Conservation (phyloP, 2,888 invertebrate genomes). For the Sinodicranocentrus sp. region DNA sequence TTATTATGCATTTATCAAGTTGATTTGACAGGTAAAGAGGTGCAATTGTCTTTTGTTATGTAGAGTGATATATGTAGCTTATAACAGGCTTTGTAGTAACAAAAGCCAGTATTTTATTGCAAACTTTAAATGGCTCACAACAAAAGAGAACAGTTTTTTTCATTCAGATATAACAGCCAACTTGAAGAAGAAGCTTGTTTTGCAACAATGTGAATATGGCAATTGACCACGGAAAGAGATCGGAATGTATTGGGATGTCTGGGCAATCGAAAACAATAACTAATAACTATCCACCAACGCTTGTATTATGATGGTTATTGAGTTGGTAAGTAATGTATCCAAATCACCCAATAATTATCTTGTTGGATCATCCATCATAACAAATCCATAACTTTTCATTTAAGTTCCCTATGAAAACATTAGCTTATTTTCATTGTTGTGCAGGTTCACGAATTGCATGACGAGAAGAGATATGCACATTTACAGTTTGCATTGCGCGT, state of each 20-base stretch:
- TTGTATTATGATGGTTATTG: too few relatives aligned
- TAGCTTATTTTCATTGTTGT: background rate
- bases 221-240: background rate
- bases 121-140: background rate
- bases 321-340: constrained; percentile 12
- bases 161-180: background rate
- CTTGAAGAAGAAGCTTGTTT: constrained; percentile 3
- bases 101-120: background rate
- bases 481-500: background rate
- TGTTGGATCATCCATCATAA: constrained; percentile 27
- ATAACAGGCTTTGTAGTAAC: background rate
- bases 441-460: background rate
- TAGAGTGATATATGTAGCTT: constrained; percentile 15
- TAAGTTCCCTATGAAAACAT: too few relatives aligned
- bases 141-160: constrained; percentile 20
- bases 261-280: constrained; percentile 15
- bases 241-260: too few relatives aligned
- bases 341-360: constrained; percentile 34
- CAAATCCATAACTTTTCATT: constrained; percentile 13
- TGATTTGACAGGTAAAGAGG: constrained; percentile 50
- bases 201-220: background rate
- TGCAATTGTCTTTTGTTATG: constrained; percentile 49
- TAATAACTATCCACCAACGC: constrained; percentile 9
- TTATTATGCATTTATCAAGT: constrained; percentile 62
- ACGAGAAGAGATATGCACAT: background rate